phyloP scores from a whole-genome alignment of 2,888 invertebrate species.

The Trichogramma evanescens region DNA sequence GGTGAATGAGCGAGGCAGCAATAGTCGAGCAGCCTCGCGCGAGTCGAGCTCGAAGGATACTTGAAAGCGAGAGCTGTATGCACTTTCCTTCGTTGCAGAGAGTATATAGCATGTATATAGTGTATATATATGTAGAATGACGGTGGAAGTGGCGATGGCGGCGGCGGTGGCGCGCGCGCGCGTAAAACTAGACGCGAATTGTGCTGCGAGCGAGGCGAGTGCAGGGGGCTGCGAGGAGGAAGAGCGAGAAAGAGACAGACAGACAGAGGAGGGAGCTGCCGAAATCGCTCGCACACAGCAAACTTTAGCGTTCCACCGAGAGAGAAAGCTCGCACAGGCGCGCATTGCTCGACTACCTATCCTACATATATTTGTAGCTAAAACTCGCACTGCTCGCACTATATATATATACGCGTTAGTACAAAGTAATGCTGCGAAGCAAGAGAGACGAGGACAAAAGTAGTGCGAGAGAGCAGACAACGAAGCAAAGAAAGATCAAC shows the following conservation, averaged over 20 bases:
- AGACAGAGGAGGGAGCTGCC: constrained; percentile 35
- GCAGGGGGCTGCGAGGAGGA: too few species aligned
- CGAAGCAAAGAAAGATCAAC: constrained; percentile 15
- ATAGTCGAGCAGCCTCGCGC: too few species aligned
- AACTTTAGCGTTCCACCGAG: constrained; percentile 42
- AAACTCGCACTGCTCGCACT: too few species aligned
- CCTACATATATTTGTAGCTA: too few species aligned
- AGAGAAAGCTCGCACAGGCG: constrained; percentile 17
- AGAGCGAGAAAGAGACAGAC: too few species aligned
- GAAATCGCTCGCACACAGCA: constrained; percentile 43
- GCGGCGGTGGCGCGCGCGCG: constrained; percentile 25
- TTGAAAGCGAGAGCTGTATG: constrained; percentile 37
- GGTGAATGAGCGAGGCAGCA: constrained; percentile 16
- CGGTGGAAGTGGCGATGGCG: too few species aligned
- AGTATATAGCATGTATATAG: too few species aligned
- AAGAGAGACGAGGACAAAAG: not conserved
- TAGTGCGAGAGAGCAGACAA: constrained; percentile 22
- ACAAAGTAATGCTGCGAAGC: not conserved
- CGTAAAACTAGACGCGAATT: constrained; percentile 21
- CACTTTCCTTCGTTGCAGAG: constrained; percentile 36
- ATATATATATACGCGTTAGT: too few species aligned
- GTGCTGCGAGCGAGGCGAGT: too few species aligned
- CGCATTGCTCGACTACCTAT: constrained; percentile 18
- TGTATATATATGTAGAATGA: too few species aligned
- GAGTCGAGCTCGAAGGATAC: constrained; percentile 24